Base-by-base conservation (phyloP, 53 echinoderm and acorn worm species). In the Temnopleurus reevesii region DNA sequence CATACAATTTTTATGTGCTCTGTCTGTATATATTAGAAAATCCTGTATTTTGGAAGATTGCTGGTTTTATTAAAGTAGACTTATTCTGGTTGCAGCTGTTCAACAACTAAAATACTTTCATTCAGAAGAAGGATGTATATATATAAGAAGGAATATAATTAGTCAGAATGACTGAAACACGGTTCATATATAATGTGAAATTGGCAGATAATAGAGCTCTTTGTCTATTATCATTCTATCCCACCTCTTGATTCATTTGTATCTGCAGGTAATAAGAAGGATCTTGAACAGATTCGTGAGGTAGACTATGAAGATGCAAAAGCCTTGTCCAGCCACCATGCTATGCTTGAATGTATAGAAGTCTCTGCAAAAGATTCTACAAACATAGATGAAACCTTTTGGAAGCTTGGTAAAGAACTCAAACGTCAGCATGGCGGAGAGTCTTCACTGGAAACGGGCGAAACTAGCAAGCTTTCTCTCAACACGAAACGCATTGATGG, bases 321-420 rank as follows among this genome's bases (percentile, higher is more conserved):
- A 60, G 94, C 94, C 31, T 59, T 97, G 44, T 94, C 98, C 29
- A 90, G 76, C 12, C 95, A 97, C 79, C 95, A 97, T 87, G 86
- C 84, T 17, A 97, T 97, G 98, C 54, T 97, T 54, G 94, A 94
- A 51, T 97, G 94, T 84, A 71, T 95, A 64, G 98, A 97, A 84
- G 95, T 95, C 34, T 97, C 98, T 13, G 98, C 98, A 12, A 97
- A 97, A 60, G 98, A 97, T 81, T 93, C 98, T 61, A 97, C 94
- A 57, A 97, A 97, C 81, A 92, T 97, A 46, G 98, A 97, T 76
- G 93, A 97, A 77, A 92, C 95, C 77, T 97, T 97, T 63, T 76
- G 89, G 91, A 92, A 93, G 31, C 86, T 97, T 38, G 98, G 95
- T n/a, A 84, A 84, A 12, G 94, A 95, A 81, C 93, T 97, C 51